Percentiles rank a stretch among this genome's conserved stretches.
Evolutionary conservation across 2,797 vertebrate species (phyloP).

Genomic region (Graptemys geographica): DNA sequence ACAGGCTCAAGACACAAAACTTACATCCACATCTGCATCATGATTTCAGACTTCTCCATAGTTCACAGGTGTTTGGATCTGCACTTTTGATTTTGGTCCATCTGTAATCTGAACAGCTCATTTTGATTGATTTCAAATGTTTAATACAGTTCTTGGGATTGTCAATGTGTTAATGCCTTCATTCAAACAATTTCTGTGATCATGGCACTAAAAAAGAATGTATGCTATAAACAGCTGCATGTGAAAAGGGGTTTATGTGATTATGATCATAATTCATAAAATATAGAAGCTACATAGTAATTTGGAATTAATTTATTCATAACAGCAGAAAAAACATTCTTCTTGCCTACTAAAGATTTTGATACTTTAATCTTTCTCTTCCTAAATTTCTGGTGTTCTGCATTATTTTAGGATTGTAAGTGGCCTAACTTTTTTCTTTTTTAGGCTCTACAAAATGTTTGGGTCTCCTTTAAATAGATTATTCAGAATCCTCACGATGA

Average conservation of each 20-base stretch:
- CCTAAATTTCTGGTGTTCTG: not conserved
- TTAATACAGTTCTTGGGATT: constrained; percentile 57
- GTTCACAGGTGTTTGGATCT: not conserved
- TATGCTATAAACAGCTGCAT: constrained; percentile 38
- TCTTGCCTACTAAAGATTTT: constrained; percentile 20
- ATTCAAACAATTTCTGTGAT: constrained; percentile 69
- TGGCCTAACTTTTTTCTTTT: not conserved
- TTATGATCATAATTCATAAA: constrained; percentile 46
- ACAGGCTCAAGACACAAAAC: not conserved
- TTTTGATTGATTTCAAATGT: constrained; percentile 60
- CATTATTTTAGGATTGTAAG: not conserved
- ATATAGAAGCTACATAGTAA: constrained; percentile 46
- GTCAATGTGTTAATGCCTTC: constrained; percentile 54
- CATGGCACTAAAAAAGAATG: constrained; percentile 37
- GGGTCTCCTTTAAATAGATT: constrained; percentile 43
- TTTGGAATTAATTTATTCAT: constrained; percentile 64
- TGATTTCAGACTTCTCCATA: not conserved
- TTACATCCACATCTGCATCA: not conserved
- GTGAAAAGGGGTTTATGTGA: constrained; percentile 47
- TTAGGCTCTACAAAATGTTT: not conserved
- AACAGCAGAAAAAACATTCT: constrained; percentile 13
- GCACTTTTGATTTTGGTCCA: constrained; percentile 33
- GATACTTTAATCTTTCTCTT: not conserved
- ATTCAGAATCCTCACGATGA: not conserved
- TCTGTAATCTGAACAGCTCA: not conserved